A percentile compares a stretch with the other conserved stretches of the same genome.
These are phyloP conservation scores for Ptychoptera albimana DNA, from an alignment of 2,888 invertebrate genomes.

Conservation along the genomic window DNA sequence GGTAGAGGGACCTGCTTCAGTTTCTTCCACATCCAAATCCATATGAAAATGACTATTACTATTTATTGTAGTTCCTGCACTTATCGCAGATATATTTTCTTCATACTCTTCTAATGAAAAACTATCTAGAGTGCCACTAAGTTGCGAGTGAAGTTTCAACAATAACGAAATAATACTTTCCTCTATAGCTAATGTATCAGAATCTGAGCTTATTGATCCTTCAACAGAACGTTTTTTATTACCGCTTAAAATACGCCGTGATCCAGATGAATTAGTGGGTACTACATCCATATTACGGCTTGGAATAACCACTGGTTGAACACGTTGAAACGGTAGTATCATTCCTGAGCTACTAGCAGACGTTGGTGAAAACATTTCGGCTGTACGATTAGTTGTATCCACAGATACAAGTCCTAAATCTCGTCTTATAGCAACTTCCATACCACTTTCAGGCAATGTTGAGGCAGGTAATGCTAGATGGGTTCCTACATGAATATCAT, in stretches of 20 bases:
- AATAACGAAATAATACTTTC: constrained; percentile 83
- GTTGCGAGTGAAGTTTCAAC: constrained; percentile 76
- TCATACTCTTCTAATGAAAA: constrained; percentile 43
- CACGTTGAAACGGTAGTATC: constrained; percentile 29
- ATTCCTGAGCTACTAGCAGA: constrained; percentile 21
- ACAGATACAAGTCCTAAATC: constrained; percentile 20
- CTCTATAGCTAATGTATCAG: constrained; percentile 46
- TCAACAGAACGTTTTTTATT: constrained; percentile 26
- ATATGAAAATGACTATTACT: constrained; percentile 11
- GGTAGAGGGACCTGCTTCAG: constrained; percentile 22
- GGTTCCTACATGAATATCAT: constrained; percentile 4
- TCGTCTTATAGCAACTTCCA: constrained; percentile 29
- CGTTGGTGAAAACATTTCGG: constrained; percentile 28
- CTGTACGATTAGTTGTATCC: constrained; percentile 6
- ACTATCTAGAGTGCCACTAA: constrained; percentile 70
- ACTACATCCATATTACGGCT: constrained; percentile 30
- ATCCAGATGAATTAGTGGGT: constrained; percentile 27
- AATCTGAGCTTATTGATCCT: constrained; percentile 27
- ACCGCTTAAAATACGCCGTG: constrained; percentile 16
- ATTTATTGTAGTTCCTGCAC: background rate
- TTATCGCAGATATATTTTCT: constrained; percentile 4
- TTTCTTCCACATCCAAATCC: constrained; percentile 26
- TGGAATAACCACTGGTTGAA: constrained; percentile 30
- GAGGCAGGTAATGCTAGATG: constrained; percentile 25
- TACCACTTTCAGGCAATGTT: constrained; percentile 23